Conservation (phyloP, 2,113 vertebrate genomes). For the Pachycephala philippinensis region DNA sequence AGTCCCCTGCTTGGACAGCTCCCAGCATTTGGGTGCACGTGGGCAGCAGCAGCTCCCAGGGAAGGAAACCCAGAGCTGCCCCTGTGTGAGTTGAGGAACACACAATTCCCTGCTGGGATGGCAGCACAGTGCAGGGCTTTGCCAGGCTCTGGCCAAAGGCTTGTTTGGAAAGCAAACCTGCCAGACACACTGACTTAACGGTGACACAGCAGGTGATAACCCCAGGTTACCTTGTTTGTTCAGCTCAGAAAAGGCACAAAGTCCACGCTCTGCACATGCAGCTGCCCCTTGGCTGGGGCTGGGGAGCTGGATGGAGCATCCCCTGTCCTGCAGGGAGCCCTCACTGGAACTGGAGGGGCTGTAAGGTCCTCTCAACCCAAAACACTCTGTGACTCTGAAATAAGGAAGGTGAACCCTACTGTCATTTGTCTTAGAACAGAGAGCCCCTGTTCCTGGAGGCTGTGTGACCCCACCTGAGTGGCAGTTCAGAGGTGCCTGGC, state of each 20-base stretch:
- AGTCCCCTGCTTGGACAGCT: background rate
- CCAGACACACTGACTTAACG: background rate
- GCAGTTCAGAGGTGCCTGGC: background rate
- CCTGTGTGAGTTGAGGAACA: fast-evolving
- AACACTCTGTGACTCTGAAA: background rate
- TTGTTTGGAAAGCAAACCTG: constrained; percentile 42
- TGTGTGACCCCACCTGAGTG: background rate
- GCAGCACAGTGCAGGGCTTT: fast-evolving
- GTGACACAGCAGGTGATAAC: constrained; percentile 27
- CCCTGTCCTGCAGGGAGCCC: background rate
- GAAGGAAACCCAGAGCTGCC: background rate
- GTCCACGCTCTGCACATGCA: background rate
- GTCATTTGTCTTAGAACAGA: background rate
- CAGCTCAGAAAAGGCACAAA: constrained; percentile 9
- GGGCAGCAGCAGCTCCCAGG: background rate
- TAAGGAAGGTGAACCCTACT: background rate
- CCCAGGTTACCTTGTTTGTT: background rate
- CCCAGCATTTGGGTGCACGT: fast-evolving
- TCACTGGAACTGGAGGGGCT: background rate
- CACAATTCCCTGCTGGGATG: fast-evolving
- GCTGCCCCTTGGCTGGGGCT: background rate
- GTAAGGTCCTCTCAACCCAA: background rate
- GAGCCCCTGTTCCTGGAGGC: background rate
- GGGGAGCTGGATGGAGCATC: background rate
- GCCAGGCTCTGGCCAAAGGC: constrained; percentile 42